Percentiles rank a stretch among this genome's conserved stretches.
Conservation (phyloP, 2,888 invertebrate species). For the Hydrotaea diabolus region DNA sequence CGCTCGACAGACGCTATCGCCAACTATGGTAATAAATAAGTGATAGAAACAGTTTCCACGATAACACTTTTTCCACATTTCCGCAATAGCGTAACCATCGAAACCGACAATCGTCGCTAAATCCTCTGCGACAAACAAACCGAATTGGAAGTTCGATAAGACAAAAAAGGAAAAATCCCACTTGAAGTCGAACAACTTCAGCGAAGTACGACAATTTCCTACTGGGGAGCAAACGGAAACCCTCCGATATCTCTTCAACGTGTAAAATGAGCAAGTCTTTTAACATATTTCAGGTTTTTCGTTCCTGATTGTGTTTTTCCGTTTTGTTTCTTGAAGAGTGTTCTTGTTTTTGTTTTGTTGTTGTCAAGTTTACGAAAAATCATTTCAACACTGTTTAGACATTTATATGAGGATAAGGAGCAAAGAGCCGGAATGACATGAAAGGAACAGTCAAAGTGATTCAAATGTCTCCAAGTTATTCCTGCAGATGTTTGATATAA, state of each 20-base stretch:
- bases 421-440: neutral
- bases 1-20: neutral
- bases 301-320: constrained; percentile 7
- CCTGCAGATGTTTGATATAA: constrained; percentile 39
- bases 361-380: constrained; percentile 50
- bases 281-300: constrained; percentile 24
- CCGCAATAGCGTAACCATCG: constrained; percentile 40
- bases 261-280: neutral
- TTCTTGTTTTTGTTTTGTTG: neutral
- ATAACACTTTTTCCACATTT: constrained; percentile 50
- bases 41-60: constrained; percentile 43
- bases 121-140: neutral
- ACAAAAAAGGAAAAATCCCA: constrained; percentile 10
- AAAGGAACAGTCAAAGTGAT: neutral
- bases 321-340: neutral
- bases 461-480: neutral
- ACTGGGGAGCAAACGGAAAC: neutral
- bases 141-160: constrained; percentile 2
- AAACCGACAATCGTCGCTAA: constrained; percentile 30
- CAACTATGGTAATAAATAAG: constrained; percentile 52
- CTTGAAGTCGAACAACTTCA: neutral
- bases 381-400: constrained; percentile 47
- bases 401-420: constrained; percentile 38
- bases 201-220: neutral
- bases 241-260: neutral